Base-by-base conservation (phyloP, 2,888 invertebrate genomes). In the Tetrapedia diversipes region DNA sequence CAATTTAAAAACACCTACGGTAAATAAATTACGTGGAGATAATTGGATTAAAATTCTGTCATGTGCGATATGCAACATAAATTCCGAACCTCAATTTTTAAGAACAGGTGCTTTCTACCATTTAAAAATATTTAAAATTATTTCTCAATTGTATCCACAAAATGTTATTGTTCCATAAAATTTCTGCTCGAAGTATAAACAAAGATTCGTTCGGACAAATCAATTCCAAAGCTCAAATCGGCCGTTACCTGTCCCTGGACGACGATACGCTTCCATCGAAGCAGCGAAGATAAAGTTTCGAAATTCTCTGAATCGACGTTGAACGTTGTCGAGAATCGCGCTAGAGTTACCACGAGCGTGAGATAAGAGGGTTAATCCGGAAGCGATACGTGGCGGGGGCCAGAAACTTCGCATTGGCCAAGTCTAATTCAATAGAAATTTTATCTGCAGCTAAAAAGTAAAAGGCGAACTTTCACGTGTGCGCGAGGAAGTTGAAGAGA, bases 401-500 rank as follows among this genome's bases (percentile, higher is more conserved):
- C 1, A 14, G 51, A 22, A 71, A 64, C 41, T 63, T 61, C 22
- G n/a, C 7, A 22, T 43, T 29, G 71, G 60, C 24, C 14, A 14
- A 71, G 43, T 64, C 27, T 64, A 59, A 59, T 53, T 51, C 39
- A 56, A 56, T 61, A n/a, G 49, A 41, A 61, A 70, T 70, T 65
- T 65, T 49, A 61, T 37, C 34, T 66, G 41, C 11, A 63, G 27
- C 29, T 24, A 19, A 19, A 29, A n/a, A n/a, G 41, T 4, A n/a
- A 54, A 60, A 24, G 22, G 19, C 32, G 47, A 11, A 54, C 51
- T 11, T n/a, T 59, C 22, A 11, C 16, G 24, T 2, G 34, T n/a
- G 16, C 22, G 22, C 11, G 27, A 27, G n/a, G n/a, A 57, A 32
- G 56, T n/a, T 29, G 8, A 16, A 4, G n/a, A 24, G 6, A 47